Conservation (phyloP, 2,888 invertebrate species). For the Lepidonotus clava region DNA sequence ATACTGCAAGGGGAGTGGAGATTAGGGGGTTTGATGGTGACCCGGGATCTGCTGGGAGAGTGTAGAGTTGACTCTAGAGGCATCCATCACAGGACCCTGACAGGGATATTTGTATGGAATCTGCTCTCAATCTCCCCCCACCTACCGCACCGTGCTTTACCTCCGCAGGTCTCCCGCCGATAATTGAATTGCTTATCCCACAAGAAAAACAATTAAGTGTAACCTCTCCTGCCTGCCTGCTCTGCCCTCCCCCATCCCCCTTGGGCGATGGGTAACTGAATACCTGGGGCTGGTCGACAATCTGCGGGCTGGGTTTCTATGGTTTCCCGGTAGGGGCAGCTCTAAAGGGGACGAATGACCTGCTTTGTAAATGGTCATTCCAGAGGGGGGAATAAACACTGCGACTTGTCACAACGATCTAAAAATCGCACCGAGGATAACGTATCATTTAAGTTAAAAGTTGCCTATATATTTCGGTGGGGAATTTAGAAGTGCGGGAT, state of each 20-base stretch:
- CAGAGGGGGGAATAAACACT: too few relatives aligned
- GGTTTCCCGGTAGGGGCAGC: too few relatives aligned
- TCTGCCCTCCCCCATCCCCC: not conserved
- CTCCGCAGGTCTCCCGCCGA: not conserved
- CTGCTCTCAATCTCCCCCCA: not conserved
- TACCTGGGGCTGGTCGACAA: not conserved
- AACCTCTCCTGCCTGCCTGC: not conserved
- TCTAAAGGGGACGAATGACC: too few relatives aligned
- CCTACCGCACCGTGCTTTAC: not conserved
- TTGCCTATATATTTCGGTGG: too few relatives aligned
- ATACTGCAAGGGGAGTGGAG: not conserved
- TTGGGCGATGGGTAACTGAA: not conserved
- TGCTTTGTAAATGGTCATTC: too few relatives aligned
- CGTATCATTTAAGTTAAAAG: too few relatives aligned
- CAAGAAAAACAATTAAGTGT: slow-evolving; percentile 2
- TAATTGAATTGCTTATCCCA: slow-evolving; percentile 21
- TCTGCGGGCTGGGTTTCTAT: not conserved
- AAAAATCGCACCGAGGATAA: too few relatives aligned
- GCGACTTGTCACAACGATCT: too few relatives aligned
- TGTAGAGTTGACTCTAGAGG: not conserved
- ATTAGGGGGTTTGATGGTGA: not conserved
- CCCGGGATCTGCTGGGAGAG: not conserved
- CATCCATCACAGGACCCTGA: not conserved
- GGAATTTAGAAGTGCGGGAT: too few relatives aligned
- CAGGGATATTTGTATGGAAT: not conserved